These are phyloP conservation scores for Seira sanloemensis DNA, from an alignment of 2,888 invertebrate species.

Conservation along the genomic window DNA sequence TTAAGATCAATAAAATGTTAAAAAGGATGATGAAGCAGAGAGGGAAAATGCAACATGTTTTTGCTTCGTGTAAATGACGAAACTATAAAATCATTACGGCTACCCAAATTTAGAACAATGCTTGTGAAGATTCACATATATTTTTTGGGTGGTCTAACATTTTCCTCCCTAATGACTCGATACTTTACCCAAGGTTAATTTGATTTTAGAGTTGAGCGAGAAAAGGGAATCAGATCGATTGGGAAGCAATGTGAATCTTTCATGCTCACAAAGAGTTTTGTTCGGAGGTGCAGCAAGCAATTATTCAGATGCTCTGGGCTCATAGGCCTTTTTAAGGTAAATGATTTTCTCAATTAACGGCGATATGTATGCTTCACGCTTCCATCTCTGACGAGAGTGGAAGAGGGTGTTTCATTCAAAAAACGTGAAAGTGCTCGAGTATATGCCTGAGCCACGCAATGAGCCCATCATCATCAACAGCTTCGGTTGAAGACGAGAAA, in stretches of 20 bases:
- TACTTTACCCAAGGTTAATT: neutral
- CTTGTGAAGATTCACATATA: neutral
- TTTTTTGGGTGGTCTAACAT: neutral
- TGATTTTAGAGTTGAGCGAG: neutral
- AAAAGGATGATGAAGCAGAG: neutral
- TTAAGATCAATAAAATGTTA: neutral
- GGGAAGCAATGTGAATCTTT: neutral
- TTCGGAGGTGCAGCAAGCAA: neutral
- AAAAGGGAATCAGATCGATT: neutral
- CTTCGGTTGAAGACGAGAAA: neutral
- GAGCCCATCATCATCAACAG: neutral
- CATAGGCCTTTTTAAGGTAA: constrained; percentile 28
- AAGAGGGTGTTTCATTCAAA: neutral
- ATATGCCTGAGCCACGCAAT: neutral
- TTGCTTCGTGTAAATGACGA: neutral
- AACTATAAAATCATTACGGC: neutral
- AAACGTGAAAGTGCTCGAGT: neutral
- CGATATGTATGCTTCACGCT: constrained; percentile 3
- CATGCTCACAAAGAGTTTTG: neutral
- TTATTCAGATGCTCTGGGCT: neutral
- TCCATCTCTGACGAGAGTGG: neutral
- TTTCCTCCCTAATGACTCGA: neutral
- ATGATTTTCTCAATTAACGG: constrained; percentile 48
- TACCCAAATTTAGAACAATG: neutral
- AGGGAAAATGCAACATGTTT: neutral